Evolutionary conservation across 2,888 invertebrate species (phyloP).

Genomic region (Chrysopilus asiliformis): DNA sequence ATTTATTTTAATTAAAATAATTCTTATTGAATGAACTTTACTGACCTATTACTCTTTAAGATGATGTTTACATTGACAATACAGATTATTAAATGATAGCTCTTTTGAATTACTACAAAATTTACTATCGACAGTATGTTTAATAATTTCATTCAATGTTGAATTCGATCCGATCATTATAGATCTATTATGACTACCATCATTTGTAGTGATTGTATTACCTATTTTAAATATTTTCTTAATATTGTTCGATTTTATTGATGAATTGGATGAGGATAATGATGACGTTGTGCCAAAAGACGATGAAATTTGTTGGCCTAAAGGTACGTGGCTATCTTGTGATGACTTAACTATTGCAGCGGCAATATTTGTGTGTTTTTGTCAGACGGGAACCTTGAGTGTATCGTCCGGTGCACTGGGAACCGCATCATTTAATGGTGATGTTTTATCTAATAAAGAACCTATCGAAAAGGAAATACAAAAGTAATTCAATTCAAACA

Average conservation of each 20-base stretch:
- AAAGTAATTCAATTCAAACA: background rate
- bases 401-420: conserved; percentile 21
- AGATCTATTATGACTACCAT: background rate
- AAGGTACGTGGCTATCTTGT: no score
- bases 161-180: conserved; percentile 2
- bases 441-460: conserved; percentile 28
- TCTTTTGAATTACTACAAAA: conserved; percentile 7
- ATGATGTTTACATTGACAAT: conserved; percentile 16
- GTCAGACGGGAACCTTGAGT: conserved; percentile 27
- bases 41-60: conserved; percentile 6
- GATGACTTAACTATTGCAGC: background rate
- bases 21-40: no score
- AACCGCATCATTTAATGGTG: conserved; percentile 21
- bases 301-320: no score
- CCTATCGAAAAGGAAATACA: conserved; percentile 15
- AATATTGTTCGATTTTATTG: conserved; percentile 2
- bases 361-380: conserved; percentile 19
- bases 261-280: background rate
- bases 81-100: conserved; percentile 12
- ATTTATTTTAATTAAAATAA: no score
- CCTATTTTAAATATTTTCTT: background rate
- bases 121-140: background rate
- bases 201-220: background rate
- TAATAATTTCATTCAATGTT: conserved; percentile 8
- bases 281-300: no score